These are phyloP conservation scores for Lytechinus pictus DNA, from an alignment of 35 echinoderm and acorn worm species.

Conservation along the genomic window DNA sequence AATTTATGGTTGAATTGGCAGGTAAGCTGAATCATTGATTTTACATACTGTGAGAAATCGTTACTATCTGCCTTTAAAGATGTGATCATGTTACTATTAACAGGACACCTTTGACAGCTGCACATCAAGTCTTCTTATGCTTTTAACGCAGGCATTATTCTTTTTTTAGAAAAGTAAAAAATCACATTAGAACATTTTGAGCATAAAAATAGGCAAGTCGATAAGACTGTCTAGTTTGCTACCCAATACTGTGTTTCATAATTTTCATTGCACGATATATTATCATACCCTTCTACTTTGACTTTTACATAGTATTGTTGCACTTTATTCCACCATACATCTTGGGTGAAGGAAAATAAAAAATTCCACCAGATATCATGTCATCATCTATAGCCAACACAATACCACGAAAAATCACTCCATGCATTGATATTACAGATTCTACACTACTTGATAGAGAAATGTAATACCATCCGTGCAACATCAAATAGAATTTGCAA, in stretches of 20 bases:
- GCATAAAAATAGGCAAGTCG: too few species aligned
- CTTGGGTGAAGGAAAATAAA: too few species aligned
- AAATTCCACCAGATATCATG: too few species aligned
- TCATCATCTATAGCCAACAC: not conserved
- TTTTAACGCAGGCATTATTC: not conserved
- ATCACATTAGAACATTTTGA: not conserved
- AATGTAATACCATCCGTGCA: not conserved
- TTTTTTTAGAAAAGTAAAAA: not conserved
- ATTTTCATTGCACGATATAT: too few species aligned
- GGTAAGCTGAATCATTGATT: too few species aligned
- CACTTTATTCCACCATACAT: too few species aligned
- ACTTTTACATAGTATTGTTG: too few species aligned
- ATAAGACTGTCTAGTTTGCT: too few species aligned
- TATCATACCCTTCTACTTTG: too few species aligned
- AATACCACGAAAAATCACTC: not conserved
- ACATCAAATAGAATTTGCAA: not conserved
- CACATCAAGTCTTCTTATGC: not conserved
- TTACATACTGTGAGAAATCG: too few species aligned
- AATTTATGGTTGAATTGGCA: too few species aligned
- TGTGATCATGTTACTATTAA: not conserved
- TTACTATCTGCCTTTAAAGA: not conserved
- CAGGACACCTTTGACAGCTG: not conserved
- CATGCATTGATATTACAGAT: not conserved
- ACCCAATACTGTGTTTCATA: too few species aligned
- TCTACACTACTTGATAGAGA: not conserved